These are phyloP conservation scores for Drosophila neutralis DNA, from an alignment of 2,888 invertebrate species.

Conservation along the genomic window DNA sequence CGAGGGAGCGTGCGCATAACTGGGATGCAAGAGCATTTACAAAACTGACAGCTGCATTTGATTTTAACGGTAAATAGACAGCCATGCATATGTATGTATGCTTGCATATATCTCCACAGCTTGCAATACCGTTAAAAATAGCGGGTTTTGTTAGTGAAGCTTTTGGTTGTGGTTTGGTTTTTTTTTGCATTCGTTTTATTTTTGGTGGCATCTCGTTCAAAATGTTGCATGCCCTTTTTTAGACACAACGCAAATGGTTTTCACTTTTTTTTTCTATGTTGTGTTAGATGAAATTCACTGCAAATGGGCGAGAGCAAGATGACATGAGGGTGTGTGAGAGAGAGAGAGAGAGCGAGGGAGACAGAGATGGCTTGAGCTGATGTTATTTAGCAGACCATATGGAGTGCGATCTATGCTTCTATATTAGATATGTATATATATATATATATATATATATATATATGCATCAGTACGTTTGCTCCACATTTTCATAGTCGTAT, in stretches of 20 bases:
- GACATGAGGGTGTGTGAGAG: neutral
- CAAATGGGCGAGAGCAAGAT: constrained; percentile 15
- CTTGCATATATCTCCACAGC: constrained; percentile 14
- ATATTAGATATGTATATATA: neutral
- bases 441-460: constrained; percentile 1
- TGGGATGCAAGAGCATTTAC: constrained; percentile 32
- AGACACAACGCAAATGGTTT: constrained; percentile 49
- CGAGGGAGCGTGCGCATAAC: constrained; percentile 16
- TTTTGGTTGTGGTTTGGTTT: constrained; percentile 18
- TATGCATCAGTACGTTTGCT: constrained; percentile 4
- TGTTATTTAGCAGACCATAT: constrained; percentile 25
- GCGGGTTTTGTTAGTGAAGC: constrained; percentile 34
- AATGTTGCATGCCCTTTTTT: constrained; percentile 61
- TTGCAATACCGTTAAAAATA: constrained; percentile 48
- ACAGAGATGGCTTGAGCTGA: constrained; percentile 1
- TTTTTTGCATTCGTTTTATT: constrained; percentile 34
- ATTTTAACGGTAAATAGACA: constrained; percentile 44
- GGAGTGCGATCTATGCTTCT: constrained; percentile 22
- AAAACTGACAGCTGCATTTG: constrained; percentile 59
- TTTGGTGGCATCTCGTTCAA: constrained; percentile 30
- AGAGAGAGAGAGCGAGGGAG: constrained; percentile 7
- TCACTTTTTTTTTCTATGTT: constrained; percentile 52
- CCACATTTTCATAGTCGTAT: constrained; percentile 14
- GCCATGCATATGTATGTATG: constrained; percentile 13
- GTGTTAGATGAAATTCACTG: constrained; percentile 27